Conservation (phyloP, 2,797 vertebrate species). For the Coreius guichenoti region DNA sequence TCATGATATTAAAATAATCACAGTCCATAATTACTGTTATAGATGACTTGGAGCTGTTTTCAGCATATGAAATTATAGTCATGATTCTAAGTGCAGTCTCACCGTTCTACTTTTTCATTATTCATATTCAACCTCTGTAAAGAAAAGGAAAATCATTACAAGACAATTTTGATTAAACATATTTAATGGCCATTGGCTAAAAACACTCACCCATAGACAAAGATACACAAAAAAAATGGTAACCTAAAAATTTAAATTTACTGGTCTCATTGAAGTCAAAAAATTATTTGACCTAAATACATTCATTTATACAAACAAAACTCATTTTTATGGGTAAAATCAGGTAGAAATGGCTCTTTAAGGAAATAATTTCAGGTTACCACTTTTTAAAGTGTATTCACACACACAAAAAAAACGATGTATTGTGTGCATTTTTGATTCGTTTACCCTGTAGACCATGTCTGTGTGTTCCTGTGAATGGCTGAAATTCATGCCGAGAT, state of each 20-base stretch:
- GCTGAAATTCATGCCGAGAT: constrained; percentile 92
- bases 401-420: no score
- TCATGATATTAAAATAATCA: not conserved
- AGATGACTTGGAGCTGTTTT: not conserved
- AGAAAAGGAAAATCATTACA: constrained; percentile 34
- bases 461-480: constrained; percentile 86
- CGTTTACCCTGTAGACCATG: constrained; percentile 84
- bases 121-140: constrained; percentile 74
- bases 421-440: not conserved
- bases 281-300: not conserved
- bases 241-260: not conserved
- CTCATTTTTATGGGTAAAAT: not conserved
- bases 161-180: not conserved
- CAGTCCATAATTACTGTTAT: not conserved
- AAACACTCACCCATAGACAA: not conserved
- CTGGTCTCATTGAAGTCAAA: not conserved
- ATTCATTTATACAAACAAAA: not conserved
- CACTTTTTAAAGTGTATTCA: not conserved
- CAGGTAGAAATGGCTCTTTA: not conserved
- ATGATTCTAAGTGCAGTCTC: constrained; percentile 27
- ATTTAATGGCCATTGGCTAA: not conserved
- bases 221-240: not conserved
- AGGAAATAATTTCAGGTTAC: not conserved
- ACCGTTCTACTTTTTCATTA: constrained; percentile 66
- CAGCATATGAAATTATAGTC: not conserved